A percentile compares a stretch with the other conserved stretches of the same genome.
Evolutionary conservation across 2,888 invertebrate genomes (phyloP).

Genomic region (Cryptosula pallasiana): DNA sequence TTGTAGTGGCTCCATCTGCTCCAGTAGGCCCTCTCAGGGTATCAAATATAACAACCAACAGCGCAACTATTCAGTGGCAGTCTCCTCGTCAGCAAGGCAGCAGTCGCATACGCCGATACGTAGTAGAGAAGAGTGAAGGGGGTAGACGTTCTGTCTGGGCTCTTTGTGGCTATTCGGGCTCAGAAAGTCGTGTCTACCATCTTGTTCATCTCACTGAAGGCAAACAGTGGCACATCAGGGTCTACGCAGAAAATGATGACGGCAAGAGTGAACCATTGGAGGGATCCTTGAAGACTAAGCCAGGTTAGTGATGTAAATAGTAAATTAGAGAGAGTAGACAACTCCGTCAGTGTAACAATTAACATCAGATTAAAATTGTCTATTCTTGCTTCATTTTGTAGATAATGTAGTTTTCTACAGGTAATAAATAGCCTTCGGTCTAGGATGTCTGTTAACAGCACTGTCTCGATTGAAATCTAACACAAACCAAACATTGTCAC

Average conservation of each 20-base stretch:
- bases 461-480: too few relatives aligned
- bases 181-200: conserved; percentile 20
- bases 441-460: too few relatives aligned
- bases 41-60: not conserved
- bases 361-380: too few relatives aligned
- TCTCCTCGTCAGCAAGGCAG: conserved; percentile 3
- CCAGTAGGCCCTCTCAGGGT: not conserved
- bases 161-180: conserved; percentile 21
- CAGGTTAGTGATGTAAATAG: too few relatives aligned
- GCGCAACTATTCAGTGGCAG: conserved; percentile 23
- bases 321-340: too few relatives aligned
- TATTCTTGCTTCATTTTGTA: too few relatives aligned
- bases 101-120: conserved; percentile 13
- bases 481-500: too few relatives aligned
- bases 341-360: too few relatives aligned
- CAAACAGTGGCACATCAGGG: conserved; percentile 15
- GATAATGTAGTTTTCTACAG: too few relatives aligned
- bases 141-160: conserved; percentile 15
- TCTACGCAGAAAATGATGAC: conserved; percentile 24
- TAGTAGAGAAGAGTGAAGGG: conserved; percentile 21
- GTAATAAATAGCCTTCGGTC: too few relatives aligned
- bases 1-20: conserved; percentile 17
- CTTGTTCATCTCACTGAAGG: conserved; percentile 13
- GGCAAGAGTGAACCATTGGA: conserved; percentile 20
- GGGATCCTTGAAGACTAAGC: not conserved